phyloP scores from a whole-genome alignment of 2,797 vertebrate species.

The Botia kubotai region DNA sequence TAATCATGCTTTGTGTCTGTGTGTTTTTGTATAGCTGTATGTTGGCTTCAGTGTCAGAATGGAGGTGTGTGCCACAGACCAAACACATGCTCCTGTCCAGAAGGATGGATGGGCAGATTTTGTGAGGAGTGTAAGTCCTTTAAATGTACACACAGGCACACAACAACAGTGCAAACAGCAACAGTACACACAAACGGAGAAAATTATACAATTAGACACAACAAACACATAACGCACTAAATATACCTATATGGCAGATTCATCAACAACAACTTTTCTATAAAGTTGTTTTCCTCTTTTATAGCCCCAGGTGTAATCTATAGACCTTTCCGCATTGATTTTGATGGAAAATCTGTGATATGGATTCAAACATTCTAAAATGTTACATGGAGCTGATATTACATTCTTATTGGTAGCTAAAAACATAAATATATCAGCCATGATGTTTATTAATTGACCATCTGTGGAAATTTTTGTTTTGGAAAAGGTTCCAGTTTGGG shows the following conservation, averaged over 20 bases:
- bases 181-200: no score
- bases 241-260: not conserved
- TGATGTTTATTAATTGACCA: no score
- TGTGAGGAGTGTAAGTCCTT: constrained; percentile 94
- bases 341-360: no score
- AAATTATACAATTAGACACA: no score
- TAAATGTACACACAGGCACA: not conserved
- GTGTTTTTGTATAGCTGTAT: constrained; percentile 83
- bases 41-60: constrained; percentile 93
- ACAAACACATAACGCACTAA: no score
- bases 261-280: not conserved
- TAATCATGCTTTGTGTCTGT: constrained; percentile 31
- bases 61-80: constrained; percentile 92
- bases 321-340: no score
- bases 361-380: no score
- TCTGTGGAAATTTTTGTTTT: no score
- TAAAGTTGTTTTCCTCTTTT: not conserved
- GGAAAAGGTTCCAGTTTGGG: not conserved
- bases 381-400: no score
- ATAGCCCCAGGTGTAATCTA: no score
- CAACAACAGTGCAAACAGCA: not conserved
- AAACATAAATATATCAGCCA: no score
- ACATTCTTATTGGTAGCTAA: no score
- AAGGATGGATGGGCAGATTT: constrained; percentile 96
- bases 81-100: constrained; percentile 89